phyloP scores from a whole-genome alignment of 2,888 invertebrate genomes.

The Junonia oenone region DNA sequence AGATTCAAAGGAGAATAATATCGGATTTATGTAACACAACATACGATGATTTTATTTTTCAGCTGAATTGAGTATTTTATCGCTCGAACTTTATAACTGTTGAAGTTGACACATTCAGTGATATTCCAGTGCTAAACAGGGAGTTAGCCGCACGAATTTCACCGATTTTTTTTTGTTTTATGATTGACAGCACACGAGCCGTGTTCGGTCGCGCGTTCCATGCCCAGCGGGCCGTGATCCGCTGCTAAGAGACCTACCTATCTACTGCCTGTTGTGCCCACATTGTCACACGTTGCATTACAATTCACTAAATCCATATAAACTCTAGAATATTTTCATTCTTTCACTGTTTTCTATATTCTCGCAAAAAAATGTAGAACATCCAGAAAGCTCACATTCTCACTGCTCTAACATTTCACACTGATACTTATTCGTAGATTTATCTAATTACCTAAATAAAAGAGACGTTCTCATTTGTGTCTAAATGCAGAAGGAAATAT shows the following conservation, averaged over 20 bases:
- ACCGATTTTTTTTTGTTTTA: slow-evolving; percentile 58
- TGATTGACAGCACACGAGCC: slow-evolving; percentile 76
- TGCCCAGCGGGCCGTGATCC: slow-evolving; percentile 66
- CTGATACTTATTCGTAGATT: slow-evolving; percentile 24
- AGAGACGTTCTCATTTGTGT: slow-evolving; percentile 51
- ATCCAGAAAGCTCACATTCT: background rate
- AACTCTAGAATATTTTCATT: slow-evolving; percentile 38
- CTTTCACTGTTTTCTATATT: slow-evolving; percentile 40
- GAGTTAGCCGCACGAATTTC: slow-evolving; percentile 63
- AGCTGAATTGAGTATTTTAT: slow-evolving; percentile 42
- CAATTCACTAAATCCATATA: slow-evolving; percentile 48
- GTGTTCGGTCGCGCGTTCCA: slow-evolving; percentile 71
- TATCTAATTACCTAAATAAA: slow-evolving; percentile 54
- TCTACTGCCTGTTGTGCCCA: slow-evolving; percentile 46
- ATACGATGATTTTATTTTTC: slow-evolving; percentile 23
- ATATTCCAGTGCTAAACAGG: slow-evolving; percentile 51
- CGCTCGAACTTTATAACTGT: slow-evolving; percentile 38
- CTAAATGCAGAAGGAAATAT: slow-evolving; percentile 56
- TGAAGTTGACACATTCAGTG: slow-evolving; percentile 22
- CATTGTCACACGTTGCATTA: slow-evolving; percentile 60
- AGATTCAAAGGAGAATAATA: slow-evolving; percentile 35
- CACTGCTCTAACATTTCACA: slow-evolving; percentile 15
- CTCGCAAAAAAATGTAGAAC: background rate
- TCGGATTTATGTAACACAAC: slow-evolving; percentile 28
- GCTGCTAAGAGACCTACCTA: slow-evolving; percentile 66